Evolutionary conservation across 2,113 vertebrate species (phyloP).

Genomic region (Odontesthes bonariensis): DNA sequence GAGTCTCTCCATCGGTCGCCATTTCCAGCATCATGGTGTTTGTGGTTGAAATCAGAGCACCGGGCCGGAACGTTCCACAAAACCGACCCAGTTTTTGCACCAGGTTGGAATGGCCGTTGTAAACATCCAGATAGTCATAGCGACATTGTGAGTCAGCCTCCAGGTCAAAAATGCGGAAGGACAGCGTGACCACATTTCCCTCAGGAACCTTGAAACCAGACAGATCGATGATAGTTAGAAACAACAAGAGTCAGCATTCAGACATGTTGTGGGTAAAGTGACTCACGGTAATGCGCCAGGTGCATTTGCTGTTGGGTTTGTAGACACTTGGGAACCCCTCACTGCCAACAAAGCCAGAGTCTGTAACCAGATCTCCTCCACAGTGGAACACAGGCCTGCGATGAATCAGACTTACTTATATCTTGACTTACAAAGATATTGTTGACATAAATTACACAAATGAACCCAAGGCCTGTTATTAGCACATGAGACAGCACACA

Average conservation of each 20-base stretch:
- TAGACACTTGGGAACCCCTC: slow-evolving; percentile 90
- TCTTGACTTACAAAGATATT: not conserved
- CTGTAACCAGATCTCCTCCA: slow-evolving; percentile 85
- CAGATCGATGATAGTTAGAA: slow-evolving; percentile 19
- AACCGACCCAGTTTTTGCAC: slow-evolving; percentile 89
- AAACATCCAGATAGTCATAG: slow-evolving; percentile 90
- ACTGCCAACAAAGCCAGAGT: slow-evolving; percentile 89
- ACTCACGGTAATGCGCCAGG: slow-evolving; percentile 91
- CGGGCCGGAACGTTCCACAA: slow-evolving; percentile 92
- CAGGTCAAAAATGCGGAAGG: slow-evolving; percentile 90
- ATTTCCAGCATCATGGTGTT: slow-evolving; percentile 90
- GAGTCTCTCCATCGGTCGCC: slow-evolving; percentile 83
- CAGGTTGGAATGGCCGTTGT: slow-evolving; percentile 83
- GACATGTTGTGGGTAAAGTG: not conserved
- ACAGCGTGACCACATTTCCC: slow-evolving; percentile 86
- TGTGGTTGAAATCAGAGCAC: slow-evolving; percentile 86
- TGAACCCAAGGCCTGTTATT: too few species aligned
- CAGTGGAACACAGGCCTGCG: slow-evolving; percentile 89
- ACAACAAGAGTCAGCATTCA: not conserved
- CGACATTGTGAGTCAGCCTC: slow-evolving; percentile 89
- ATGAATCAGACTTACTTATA: not conserved
- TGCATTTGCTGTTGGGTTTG: slow-evolving; percentile 88
- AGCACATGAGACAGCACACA: too few species aligned
- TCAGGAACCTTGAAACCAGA: slow-evolving; percentile 85
- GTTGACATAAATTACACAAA: too few species aligned